Base-by-base conservation (phyloP, 2,113 vertebrate species). In the Cephalopholis sonnerati region DNA sequence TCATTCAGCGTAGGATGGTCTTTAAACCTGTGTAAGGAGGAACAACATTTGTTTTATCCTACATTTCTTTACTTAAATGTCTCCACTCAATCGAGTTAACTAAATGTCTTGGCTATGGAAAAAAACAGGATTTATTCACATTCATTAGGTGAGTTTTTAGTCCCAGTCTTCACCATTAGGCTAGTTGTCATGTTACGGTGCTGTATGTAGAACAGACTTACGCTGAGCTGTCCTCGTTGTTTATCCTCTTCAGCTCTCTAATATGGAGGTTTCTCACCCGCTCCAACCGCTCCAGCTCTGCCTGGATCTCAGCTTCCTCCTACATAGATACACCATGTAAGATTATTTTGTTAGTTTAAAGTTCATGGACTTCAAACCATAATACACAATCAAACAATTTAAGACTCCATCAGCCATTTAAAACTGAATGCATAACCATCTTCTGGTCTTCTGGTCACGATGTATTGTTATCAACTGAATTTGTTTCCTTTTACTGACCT, bases 221-320 rank as follows among this genome's bases (percentile, higher is more conserved):
- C 98, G 99, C 97, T 66, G 98, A 99, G 91, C 98, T 99, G 96
- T 99, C 98, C 95, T 99, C 98, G 74, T 99, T 99, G 94, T 98
- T 98, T 96, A 99, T 99, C 96, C 98, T 97, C 96, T 99, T 99
- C 93, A 99, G 96, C 94, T 99, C 98, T 94, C 98, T 95, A 95
- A 99, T 99, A 91, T 99, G 98, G 88, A 99, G 96, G 96, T 99
- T 99, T 91, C 98, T 97, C 94, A 99, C 98, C 48, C 98, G 96
- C 95, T 99, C 98, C 94, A 99, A 92, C 62, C 98, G 95, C 93
- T 99, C 98, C 91, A 99, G 83, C 94, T 99, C 98, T 0, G 98
- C 98, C 90, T 99, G 98, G 90, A 99, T 99, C 94, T 99, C 98
- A 18, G 98, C 98, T 93, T 99, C 98, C 90, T 99, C 98, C 98